Evolutionary conservation across 2,888 invertebrate species (phyloP), one percentile per base, ranked within the genome.

Genomic region (Diarsia brunnea): DNA sequence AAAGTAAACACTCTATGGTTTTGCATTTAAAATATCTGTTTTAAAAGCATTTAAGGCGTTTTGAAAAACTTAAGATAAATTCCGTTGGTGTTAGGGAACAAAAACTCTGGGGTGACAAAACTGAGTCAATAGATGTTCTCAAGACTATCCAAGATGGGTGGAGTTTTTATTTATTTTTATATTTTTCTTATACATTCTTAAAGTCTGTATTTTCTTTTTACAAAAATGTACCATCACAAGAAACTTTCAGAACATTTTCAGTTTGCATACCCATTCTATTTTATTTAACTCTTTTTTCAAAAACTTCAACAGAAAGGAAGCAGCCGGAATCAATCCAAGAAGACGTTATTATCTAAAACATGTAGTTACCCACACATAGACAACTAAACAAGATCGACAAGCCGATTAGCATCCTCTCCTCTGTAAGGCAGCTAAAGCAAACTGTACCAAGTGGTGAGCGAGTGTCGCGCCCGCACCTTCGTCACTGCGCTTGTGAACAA

Each of bases 381-480:
- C 75, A 87, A 86, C 87, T 87, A 86, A 90, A 89, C 88, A 89
- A 84, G 79, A 85, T 83, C 85, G 87, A 89, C 91, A 92, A 92
- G 90, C 92, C 91, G 92, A 93, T 92, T 92, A 92, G 88, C 82
- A 85, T 84, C 83, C 83, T 86, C 87, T 84, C 83, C 83, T 86
- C 87, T 89, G 84, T 82, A 87, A 89, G 88, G 89, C 91, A 89
- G 87, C 91, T 88, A 94, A 94, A 93, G 90, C 89, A 94, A 95
- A 95, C 93, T 91, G 87, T 90, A 90, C 90, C 92, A 91, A 94
- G 94, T 91, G 92, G 91, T 87, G 81, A 81, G 84, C 88, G 92
- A 93, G 94, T 95, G 95, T 94, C 94, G 92, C 90, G 90, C 82
- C 93, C 93, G 92, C 95, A 93, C 94, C 95, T 93, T 76, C 90